Conservation (phyloP, 2,797 vertebrate species). For the Anguilla megastoma region DNA sequence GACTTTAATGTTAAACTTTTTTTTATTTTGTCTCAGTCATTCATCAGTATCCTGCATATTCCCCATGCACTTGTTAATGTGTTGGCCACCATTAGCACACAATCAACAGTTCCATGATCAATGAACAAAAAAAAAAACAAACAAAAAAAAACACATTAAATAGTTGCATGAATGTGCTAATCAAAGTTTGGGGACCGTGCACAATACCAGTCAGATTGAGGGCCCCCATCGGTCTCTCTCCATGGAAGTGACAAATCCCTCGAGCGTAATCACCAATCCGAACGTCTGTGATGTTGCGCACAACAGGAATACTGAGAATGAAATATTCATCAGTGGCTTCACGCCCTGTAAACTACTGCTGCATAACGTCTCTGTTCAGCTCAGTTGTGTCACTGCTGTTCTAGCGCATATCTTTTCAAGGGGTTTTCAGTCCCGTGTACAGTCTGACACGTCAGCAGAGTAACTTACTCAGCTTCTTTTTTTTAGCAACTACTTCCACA, state of each 20-base stretch:
- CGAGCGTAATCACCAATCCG: background rate
- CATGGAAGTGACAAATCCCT: conserved; percentile 11
- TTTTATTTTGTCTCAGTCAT: background rate
- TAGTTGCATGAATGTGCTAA: background rate
- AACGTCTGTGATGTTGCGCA: background rate
- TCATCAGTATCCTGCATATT: background rate
- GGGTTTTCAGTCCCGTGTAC: background rate
- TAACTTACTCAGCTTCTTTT: background rate
- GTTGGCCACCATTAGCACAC: background rate
- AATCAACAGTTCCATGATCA: background rate
- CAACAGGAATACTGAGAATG: background rate
- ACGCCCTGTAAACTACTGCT: background rate
- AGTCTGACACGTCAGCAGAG: background rate
- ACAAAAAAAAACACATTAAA: background rate
- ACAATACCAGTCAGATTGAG: background rate
- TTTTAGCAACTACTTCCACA: background rate
- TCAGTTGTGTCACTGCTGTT: background rate
- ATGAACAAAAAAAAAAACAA: background rate
- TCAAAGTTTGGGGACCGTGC: background rate
- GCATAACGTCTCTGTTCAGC: background rate
- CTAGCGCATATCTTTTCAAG: background rate
- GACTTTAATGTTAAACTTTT: background rate
- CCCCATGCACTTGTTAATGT: background rate
- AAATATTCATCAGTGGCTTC: conserved; percentile 17
- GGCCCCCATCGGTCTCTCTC: background rate